Conservation (phyloP, 2,888 invertebrate species). For the Epinotia ramella region DNA sequence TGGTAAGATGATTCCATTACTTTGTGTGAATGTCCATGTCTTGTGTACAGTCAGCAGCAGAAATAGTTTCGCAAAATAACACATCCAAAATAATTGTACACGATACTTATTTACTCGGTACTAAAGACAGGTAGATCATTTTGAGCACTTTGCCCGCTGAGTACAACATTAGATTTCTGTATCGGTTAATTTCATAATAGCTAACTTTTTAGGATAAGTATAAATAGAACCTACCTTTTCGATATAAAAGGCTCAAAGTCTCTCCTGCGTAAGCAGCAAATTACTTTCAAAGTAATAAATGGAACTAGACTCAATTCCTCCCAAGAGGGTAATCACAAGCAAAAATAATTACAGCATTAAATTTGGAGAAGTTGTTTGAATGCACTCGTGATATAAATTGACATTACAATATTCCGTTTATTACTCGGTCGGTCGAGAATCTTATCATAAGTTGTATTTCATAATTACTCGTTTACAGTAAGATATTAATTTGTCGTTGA, state of each 20-base stretch:
- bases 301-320: slow-evolving; percentile 1
- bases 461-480: background rate
- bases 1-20: too few relatives aligned
- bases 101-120: too few relatives aligned
- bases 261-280: slow-evolving; percentile 14
- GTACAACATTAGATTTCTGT: background rate
- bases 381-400: slow-evolving; percentile 1
- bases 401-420: background rate
- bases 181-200: background rate
- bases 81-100: too few relatives aligned
- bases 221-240: background rate
- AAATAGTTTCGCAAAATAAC: too few relatives aligned
- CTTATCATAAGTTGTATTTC: background rate
- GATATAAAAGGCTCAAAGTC: background rate
- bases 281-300: slow-evolving; percentile 32
- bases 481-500: slow-evolving; percentile 2
- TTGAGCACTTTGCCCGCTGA: too few relatives aligned
- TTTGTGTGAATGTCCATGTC: too few relatives aligned
- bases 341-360: slow-evolving; percentile 12
- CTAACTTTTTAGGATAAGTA: too few relatives aligned
- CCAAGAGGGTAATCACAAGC: slow-evolving; percentile 11
- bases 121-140: too few relatives aligned
- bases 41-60: too few relatives aligned
- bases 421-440: background rate
- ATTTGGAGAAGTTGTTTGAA: slow-evolving; percentile 1